Evolutionary conservation across 2,888 invertebrate genomes (phyloP).

Genomic region (Theristus sp.): DNA sequence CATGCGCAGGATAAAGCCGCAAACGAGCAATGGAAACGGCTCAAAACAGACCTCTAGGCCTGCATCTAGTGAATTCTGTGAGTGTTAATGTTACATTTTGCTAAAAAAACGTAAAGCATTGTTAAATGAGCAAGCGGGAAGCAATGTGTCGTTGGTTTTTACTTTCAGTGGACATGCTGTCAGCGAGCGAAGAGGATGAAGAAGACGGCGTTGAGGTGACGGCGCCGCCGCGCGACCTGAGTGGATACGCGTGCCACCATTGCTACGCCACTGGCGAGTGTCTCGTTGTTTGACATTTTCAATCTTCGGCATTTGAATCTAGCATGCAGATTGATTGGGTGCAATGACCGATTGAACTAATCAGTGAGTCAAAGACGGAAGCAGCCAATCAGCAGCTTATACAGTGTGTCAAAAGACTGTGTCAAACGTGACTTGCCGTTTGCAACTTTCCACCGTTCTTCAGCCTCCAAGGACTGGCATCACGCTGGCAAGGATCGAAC

Average conservation of each 20-base stretch:
- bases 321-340: too few species aligned
- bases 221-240: constrained; percentile 38
- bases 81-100: constrained; percentile 13
- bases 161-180: constrained; percentile 42
- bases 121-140: too few species aligned
- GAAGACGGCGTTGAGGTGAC: constrained; percentile 67
- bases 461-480: constrained; percentile 52
- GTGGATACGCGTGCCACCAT: constrained; percentile 49
- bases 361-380: too few species aligned
- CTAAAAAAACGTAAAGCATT: too few species aligned
- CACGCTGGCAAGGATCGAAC: constrained; percentile 51
- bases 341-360: too few species aligned
- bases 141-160: too few species aligned
- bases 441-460: too few species aligned
- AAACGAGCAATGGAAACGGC: constrained; percentile 5
- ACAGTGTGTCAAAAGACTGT: too few species aligned
- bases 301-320: too few species aligned
- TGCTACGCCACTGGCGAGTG: constrained; percentile 49
- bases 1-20: constrained; percentile 49
- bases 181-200: constrained; percentile 56
- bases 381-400: too few species aligned
- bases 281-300: not conserved
- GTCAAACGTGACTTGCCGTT: too few species aligned
- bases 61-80: constrained; percentile 33
- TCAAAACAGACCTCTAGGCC: constrained; percentile 21